These are phyloP conservation scores for Spea bombifrons DNA, from an alignment of 2,113 vertebrate species.

Conservation along the genomic window DNA sequence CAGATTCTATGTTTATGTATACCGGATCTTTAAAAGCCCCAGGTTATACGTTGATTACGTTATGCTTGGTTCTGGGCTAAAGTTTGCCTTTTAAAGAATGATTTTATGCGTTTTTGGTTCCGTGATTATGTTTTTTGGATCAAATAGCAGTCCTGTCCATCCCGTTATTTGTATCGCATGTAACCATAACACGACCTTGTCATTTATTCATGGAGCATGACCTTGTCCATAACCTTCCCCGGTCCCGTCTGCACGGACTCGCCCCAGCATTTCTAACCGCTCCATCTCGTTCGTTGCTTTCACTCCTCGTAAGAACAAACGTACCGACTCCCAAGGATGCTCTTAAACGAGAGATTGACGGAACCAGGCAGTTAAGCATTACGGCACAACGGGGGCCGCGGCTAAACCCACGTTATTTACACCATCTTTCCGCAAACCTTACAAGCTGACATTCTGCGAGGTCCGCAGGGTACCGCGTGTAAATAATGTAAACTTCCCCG, in stretches of 20 bases:
- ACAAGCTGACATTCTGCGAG: slow-evolving; percentile 41
- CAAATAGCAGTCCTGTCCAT: neutral
- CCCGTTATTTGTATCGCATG: slow-evolving; percentile 11
- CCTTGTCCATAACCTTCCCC: slow-evolving; percentile 40
- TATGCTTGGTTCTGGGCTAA: too few species aligned
- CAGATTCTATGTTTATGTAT: too few species aligned
- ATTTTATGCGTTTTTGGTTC: neutral
- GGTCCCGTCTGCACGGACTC: slow-evolving; percentile 17
- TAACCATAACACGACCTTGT: slow-evolving; percentile 9
- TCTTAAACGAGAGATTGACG: slow-evolving; percentile 40
- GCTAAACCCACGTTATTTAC: slow-evolving; percentile 44
- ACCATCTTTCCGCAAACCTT: slow-evolving; percentile 41
- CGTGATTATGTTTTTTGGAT: neutral
- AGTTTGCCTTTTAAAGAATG: too few species aligned
- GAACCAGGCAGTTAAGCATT: slow-evolving; percentile 40
- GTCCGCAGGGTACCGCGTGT: slow-evolving; percentile 39
- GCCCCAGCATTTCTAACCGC: slow-evolving; percentile 16
- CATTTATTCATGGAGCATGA: slow-evolving; percentile 14
- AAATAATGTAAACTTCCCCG: slow-evolving; percentile 38
- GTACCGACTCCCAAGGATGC: slow-evolving; percentile 42
- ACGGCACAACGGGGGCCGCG: slow-evolving; percentile 34
- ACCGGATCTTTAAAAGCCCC: too few species aligned
- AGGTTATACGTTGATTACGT: too few species aligned
- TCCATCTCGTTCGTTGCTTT: slow-evolving; percentile 27
- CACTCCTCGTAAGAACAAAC: slow-evolving; percentile 41